Evolutionary conservation across 2,888 invertebrate genomes (phyloP), one percentile per base, ranked within the genome.

Genomic region (Yponomeuta cagnagella): DNA sequence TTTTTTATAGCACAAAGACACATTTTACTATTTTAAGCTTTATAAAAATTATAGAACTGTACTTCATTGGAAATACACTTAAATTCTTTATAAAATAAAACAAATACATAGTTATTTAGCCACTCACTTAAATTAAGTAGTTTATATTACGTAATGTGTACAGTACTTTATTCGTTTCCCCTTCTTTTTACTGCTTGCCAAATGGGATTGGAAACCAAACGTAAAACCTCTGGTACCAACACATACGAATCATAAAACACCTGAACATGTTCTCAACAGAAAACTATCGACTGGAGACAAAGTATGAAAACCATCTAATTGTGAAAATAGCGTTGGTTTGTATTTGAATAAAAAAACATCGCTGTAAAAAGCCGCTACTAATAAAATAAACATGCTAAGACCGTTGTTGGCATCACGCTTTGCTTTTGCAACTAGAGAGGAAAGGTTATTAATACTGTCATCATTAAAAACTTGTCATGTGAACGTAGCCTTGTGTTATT

Each of bases 231-330:
- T 52, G 64, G 23, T 30, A 15, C 37, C 58, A 74, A 73, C 72
- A 73, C 73, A 70, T 71, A 73, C 72, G 70, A 72, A 76, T 71
- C 72, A 72, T 70, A 63, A 70, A 69, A 72, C 58, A 72, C 67
- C 70, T 64, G 52, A 74, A 77, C 78, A 67, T 10, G 33, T 67
- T 67, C 67, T 68, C 68, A 93, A 93, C 95, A 98, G 99, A 99
- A 94, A 99, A 99, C 94, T 98, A 98, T 94, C 96, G 98, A 80
- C 95, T 98, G 88, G 98, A 98, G 93, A 98, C 98, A 89, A 97
- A 97, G 90, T 98, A 98, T 93, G 98, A 98, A 93, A 98, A 98
- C 90, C 97, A 98, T 93, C 95, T 99, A 89, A 98, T 99, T 93
- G 96, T 97, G 92, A 99, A 99, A 95, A 97, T 99, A 91, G 97